phyloP scores from a whole-genome alignment of 2,797 vertebrate genomes.

The Sphenodon punctatus region DNA sequence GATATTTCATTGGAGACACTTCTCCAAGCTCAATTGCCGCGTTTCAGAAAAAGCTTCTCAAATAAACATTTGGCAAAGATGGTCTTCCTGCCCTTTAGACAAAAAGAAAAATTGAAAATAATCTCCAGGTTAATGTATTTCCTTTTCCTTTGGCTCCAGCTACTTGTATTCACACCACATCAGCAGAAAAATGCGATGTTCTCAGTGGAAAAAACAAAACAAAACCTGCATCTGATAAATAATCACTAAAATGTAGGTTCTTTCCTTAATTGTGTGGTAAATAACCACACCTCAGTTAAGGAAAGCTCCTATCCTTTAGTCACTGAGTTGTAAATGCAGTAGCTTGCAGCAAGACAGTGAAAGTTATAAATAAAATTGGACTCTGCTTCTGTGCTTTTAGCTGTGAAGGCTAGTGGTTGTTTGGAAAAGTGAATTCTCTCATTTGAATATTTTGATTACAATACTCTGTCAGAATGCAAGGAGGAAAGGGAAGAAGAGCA shows the following conservation, averaged over 20 bases:
- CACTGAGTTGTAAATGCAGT: neutral
- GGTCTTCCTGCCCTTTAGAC: neutral
- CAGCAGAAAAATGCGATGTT: no score
- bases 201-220: no score
- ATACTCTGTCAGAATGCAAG: neutral
- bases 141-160: neutral
- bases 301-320: no score
- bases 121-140: neutral
- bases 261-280: no score
- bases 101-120: neutral
- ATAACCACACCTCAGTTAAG: no score
- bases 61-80: accelerated
- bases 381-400: neutral
- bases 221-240: no score
- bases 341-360: neutral
- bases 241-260: no score
- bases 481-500: neutral
- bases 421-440: neutral
- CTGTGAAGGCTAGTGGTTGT: neutral
- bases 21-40: neutral
- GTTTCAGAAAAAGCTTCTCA: accelerated
- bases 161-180: no score
- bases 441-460: neutral
- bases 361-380: neutral
- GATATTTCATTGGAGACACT: neutral